A percentile compares a stretch with the other conserved stretches of the same genome.
Evolutionary conservation across 2,113 vertebrate genomes (phyloP).

Genomic region (Choloepus hoffmanni): DNA sequence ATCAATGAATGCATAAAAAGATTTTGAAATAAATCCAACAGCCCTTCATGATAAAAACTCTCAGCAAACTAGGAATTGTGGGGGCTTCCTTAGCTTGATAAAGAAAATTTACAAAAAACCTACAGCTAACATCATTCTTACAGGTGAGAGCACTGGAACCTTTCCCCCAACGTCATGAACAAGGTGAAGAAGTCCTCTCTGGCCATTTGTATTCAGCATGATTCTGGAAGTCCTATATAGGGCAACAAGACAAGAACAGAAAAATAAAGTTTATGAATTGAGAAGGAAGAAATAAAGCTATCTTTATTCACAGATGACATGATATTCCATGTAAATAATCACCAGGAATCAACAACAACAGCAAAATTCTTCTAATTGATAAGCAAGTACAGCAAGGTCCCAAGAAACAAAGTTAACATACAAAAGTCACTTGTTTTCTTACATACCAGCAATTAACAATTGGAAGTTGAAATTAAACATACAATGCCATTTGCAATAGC

Average conservation of each 20-base stretch:
- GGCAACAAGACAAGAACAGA: neutral
- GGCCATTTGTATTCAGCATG: neutral
- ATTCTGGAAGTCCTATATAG: too few species aligned
- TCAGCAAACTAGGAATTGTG: neutral
- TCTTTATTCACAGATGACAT: too few species aligned
- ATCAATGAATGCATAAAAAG: neutral
- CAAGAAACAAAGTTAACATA: too few species aligned
- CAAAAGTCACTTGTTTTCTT: too few species aligned
- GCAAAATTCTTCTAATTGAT: too few species aligned
- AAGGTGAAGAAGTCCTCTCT: neutral
- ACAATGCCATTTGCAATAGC: too few species aligned
- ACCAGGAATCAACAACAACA: too few species aligned
- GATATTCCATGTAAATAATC: too few species aligned
- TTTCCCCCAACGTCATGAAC: neutral
- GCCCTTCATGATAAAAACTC: neutral
- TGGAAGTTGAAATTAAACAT: too few species aligned
- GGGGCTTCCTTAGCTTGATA: neutral
- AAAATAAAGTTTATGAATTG: neutral
- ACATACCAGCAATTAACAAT: too few species aligned
- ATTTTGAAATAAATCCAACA: neutral
- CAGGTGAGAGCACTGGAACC: neutral
- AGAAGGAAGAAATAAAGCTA: too few species aligned
- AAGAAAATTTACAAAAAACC: neutral
- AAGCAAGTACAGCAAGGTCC: too few species aligned
- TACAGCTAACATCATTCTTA: neutral